phyloP scores from a whole-genome alignment of 2,113 vertebrate species.

The Pithys albifrons region DNA sequence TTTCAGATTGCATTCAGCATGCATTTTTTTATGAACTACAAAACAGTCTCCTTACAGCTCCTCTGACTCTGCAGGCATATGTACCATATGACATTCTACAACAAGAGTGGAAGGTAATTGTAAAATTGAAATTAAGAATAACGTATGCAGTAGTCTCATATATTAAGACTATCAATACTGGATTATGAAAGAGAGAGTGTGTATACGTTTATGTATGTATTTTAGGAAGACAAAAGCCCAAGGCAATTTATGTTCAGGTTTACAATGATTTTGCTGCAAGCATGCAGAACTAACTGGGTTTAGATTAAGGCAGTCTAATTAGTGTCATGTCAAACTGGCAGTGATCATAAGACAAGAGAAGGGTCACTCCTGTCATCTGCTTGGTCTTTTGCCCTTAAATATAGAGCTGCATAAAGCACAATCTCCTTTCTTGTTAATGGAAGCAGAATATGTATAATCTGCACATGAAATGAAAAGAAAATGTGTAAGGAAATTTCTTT shows the following conservation, averaged over 20 bases:
- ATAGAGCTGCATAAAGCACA: constrained; percentile 84
- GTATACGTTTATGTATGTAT: constrained; percentile 48
- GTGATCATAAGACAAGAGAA: constrained; percentile 85
- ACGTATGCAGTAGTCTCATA: constrained; percentile 30
- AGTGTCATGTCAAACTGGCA: constrained; percentile 88
- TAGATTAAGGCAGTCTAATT: constrained; percentile 87
- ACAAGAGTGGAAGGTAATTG: constrained; percentile 53
- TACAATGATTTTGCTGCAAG: constrained; percentile 83
- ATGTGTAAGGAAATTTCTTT: constrained; percentile 83
- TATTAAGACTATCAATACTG: constrained; percentile 61
- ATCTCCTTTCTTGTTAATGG: constrained; percentile 85
- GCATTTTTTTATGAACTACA: constrained; percentile 1
- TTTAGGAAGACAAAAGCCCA: constrained; percentile 81
- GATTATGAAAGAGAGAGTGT: constrained; percentile 63
- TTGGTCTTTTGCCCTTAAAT: constrained; percentile 87
- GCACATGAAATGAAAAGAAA: constrained; percentile 81
- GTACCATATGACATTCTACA: background rate
- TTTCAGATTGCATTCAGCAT: background rate
- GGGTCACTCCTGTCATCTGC: constrained; percentile 85
- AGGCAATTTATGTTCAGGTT: constrained; percentile 81
- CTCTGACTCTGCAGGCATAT: constrained; percentile 4
- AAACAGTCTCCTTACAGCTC: constrained; percentile 10
- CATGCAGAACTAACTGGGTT: constrained; percentile 85
- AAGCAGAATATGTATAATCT: constrained; percentile 86
- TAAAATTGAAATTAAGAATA: constrained; percentile 65